Percentiles rank a stretch among this genome's conserved stretches.
phyloP scores from a whole-genome alignment of 1,140 invertebrate species.

The Brachionus paranguensis region DNA sequence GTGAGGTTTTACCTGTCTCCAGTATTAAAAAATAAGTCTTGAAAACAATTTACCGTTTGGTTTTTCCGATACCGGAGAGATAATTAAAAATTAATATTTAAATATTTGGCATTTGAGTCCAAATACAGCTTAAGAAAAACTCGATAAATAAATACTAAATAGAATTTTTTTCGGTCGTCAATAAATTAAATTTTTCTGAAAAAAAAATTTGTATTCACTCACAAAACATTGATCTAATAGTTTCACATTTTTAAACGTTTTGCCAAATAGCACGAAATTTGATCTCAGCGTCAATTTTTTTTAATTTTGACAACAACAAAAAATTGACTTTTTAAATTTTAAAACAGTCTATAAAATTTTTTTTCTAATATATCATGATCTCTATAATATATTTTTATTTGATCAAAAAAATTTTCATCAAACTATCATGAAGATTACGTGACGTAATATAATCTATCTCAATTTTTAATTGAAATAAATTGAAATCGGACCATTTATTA shows the following conservation, averaged over 20 bases:
- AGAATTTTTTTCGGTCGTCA: not conserved
- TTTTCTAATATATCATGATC: not conserved
- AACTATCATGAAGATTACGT: not conserved
- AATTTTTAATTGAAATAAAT: conserved; percentile 21
- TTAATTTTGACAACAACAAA: no score
- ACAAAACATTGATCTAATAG: not conserved
- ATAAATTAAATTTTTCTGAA: not conserved
- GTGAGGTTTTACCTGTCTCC: conserved; percentile 12
- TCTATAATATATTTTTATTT: not conserved
- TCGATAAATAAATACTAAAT: not conserved
- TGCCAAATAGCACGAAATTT: not conserved
- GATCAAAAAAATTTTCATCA: not conserved
- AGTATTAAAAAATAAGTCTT: conserved; percentile 1
- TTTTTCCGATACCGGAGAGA: not conserved
- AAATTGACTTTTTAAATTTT: not conserved
- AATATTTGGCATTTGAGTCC: conserved; percentile 15
- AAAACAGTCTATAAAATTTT: not conserved
- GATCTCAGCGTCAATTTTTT: no score
- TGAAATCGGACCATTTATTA: conserved; percentile 28
- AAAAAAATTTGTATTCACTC: not conserved
- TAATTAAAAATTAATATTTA: conserved; percentile 36
- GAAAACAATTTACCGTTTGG: conserved; percentile 8
- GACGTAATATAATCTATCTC: conserved; percentile 15
- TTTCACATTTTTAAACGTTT: conserved; percentile 2
- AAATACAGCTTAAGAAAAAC: not conserved